phyloP scores from a whole-genome alignment of 1,140 invertebrate genomes.

The Zeugodacus cucurbitae region DNA sequence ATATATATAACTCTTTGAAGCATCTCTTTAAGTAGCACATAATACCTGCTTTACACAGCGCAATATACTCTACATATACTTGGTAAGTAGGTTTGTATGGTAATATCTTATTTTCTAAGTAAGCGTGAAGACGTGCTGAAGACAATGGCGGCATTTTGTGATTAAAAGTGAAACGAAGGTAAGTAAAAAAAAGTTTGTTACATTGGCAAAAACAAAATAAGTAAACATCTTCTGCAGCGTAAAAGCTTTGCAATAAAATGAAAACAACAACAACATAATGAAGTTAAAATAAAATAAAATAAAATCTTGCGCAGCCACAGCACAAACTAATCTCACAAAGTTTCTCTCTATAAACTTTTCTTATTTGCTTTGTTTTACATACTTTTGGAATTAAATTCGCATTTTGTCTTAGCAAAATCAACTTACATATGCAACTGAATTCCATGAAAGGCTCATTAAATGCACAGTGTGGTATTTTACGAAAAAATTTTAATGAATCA shows the following conservation, averaged over 20 bases:
- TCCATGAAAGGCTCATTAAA: not conserved
- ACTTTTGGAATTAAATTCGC: conserved; percentile 4
- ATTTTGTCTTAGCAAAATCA: not conserved
- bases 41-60: not conserved
- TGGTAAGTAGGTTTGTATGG: not conserved
- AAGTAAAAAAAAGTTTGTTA: not conserved
- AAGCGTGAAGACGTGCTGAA: not conserved
- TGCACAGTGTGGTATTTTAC: not conserved
- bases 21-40: not conserved
- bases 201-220: not conserved
- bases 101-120: not conserved
- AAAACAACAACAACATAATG: not conserved
- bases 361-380: conserved; percentile 4
- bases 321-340: conserved; percentile 16
- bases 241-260: not conserved
- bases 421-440: not conserved
- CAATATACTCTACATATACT: not conserved
- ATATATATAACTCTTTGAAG: no score
- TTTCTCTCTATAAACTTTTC: conserved; percentile 1
- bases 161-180: conserved; percentile 13
- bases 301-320: not conserved
- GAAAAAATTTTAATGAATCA: not conserved
- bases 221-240: not conserved
- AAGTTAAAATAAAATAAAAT: not conserved
- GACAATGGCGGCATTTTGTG: not conserved